Evolutionary conservation across 2,888 invertebrate genomes (phyloP), one percentile per base, ranked within the genome.

Genomic region (Dynastes maya): DNA sequence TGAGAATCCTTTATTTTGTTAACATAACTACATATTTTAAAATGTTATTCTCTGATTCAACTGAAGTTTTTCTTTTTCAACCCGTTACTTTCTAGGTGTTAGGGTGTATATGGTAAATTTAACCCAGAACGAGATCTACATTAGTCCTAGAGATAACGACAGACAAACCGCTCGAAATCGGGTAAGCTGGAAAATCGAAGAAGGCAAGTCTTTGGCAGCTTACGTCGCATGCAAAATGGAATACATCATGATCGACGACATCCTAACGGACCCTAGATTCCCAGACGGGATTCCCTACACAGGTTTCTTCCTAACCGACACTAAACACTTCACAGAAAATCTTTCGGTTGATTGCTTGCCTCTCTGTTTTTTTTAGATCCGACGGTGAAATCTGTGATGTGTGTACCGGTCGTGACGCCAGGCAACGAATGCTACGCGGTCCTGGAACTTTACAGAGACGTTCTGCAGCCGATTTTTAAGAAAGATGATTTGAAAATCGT

Each of bases 361-460:
- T n/a, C 2, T 16, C 1, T 29, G 1, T 78, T 51, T 27, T 72
- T 81, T 84, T 16, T 89, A 92, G 91, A 86, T 80, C 88, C 91
- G 40, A 90, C 90, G 75, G 90, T 92, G 0, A 91, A 91, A 85
- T 89, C 90, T 0, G 92, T 92, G 0, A 86, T 93, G 0, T 91
- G 92, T 82, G 90, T 92, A 85, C 93, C 93, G 1, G 88, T 93
- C 0, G 89, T 92, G 1, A 91, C 91, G 51, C 91, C 92, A 0
- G 91, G 91, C 76, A 91, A 91, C 0, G 90, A 90, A 0, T 91
- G 91, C 82, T 90, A 91, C 78, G 92, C 92, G 1, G 91, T 93
- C 0, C 86, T 93, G 0, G 92, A 93, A 84, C 84, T 92, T 68
- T 92, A 90, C 82, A 87, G 91, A 80, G 90, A 91, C 70, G 82